Conservation (phyloP, 2,113 vertebrate species). For the Symphodus melops region DNA sequence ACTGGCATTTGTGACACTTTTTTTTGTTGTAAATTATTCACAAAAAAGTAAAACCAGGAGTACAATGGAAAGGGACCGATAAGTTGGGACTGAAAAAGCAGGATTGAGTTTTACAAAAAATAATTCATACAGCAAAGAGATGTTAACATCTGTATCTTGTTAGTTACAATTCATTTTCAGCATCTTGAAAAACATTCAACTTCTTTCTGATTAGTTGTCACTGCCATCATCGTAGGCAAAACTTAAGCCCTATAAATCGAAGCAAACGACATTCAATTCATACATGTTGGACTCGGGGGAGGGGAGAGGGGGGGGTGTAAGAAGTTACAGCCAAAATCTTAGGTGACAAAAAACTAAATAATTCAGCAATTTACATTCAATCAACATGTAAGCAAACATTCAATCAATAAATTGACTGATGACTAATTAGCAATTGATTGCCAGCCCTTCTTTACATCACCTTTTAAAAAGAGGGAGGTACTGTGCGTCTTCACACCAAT, state of each 20-base stretch:
- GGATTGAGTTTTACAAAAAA: slow-evolving; percentile 34
- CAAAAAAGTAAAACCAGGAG: slow-evolving; percentile 34
- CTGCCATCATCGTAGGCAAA: background rate
- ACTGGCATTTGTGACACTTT: slow-evolving; percentile 25
- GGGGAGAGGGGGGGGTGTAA: background rate
- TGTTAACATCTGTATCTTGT: slow-evolving; percentile 10
- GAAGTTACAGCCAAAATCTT: slow-evolving; percentile 21
- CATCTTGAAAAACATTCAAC: background rate
- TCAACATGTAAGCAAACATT: slow-evolving; percentile 3
- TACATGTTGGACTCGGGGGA: slow-evolving; percentile 17
- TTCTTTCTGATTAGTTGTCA: background rate
- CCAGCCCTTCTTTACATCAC: background rate
- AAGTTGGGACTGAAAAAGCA: slow-evolving; percentile 21
- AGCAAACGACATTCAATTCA: slow-evolving; percentile 30
- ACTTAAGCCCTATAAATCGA: slow-evolving; percentile 16
- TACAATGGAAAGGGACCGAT: slow-evolving; percentile 33
- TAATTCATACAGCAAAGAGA: slow-evolving; percentile 36
- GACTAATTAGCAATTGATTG: background rate
- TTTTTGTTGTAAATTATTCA: slow-evolving; percentile 30
- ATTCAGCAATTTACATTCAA: slow-evolving; percentile 24
- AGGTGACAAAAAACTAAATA: slow-evolving; percentile 4
- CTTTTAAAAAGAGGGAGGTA: background rate
- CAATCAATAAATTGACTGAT: background rate
- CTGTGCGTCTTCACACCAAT: slow-evolving; percentile 5
- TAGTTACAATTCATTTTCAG: background rate